Evolutionary conservation across 2,888 invertebrate species (phyloP), one percentile per base, ranked within the genome.

Genomic region (Carabus problematicus): DNA sequence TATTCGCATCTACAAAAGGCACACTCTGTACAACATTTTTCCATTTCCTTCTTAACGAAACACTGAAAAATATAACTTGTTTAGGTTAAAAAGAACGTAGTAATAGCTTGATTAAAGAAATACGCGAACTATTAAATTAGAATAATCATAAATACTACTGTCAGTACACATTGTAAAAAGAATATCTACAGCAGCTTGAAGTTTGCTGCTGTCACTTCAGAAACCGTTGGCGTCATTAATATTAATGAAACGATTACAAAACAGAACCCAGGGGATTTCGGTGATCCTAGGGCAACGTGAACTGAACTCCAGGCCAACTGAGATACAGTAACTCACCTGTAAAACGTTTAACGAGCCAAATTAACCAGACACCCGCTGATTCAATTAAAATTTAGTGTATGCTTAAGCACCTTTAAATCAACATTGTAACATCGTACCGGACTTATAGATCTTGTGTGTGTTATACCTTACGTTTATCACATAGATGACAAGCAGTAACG

Each of bases 361-460:
- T 69, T 69, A 69, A 69, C 56, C 52, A 69, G 56, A 42, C 69
- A 45, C 69, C 69, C 56, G 69, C 69, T 69, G 69, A 62, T 69
- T 69, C 69, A 62, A 69, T 69, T 69, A 69, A 62, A 69, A 69
- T 69, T 69, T 69, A 69, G 41, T 69, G 59, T 62, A 52, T n/a
- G 45, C 40, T 45, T 62, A 55, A 61, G 61, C 39, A 39, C 45
- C 56, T 62, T 54, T 69, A 69, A 69, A 69, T 69, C 69, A 62
- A 62, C 47, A 47, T 55, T 42, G 39, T 61, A 58, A 29, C 47
- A 47, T 16, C 45, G 18, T 9, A 29, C 29, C 7, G 40, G 49
- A 16, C 49, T 8, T n/a, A 39, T 47, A 9, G 19, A 18, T 59
- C 58, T 47, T 29, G 19, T 29, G 58, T 66, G 58, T 66, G 41